Percentiles rank a stretch among this genome's conserved stretches.
Evolutionary conservation across 2,797 vertebrate genomes (phyloP).

Genomic region (Scarus forsteni): DNA sequence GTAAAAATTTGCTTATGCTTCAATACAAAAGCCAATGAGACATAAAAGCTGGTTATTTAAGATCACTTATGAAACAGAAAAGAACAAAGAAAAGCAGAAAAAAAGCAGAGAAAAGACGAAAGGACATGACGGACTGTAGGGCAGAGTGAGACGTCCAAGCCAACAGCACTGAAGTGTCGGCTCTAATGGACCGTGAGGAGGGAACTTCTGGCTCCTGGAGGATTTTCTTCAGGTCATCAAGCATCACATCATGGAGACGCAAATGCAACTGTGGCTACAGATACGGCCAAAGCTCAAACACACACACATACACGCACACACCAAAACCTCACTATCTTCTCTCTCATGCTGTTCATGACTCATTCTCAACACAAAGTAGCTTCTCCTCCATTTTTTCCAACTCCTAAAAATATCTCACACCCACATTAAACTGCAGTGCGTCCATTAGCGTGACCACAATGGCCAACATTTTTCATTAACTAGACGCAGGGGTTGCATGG

Average conservation of each 20-base stretch:
- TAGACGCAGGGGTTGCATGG: no score
- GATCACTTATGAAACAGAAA: not conserved
- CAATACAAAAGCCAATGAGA: not conserved
- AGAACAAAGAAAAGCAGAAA: not conserved
- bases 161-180: slow-evolving; percentile 45
- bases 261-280: slow-evolving; percentile 38
- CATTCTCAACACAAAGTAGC: slow-evolving; percentile 1
- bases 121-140: slow-evolving; percentile 25
- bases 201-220: slow-evolving; percentile 62
- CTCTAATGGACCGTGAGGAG: slow-evolving; percentile 68
- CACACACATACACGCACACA: slow-evolving; percentile 12
- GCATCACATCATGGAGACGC: slow-evolving; percentile 67
- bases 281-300: slow-evolving; percentile 15
- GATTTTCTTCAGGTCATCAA: slow-evolving; percentile 76
- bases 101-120: slow-evolving; percentile 12
- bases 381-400: slow-evolving; percentile 1
- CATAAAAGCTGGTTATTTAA: not conserved
- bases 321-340: slow-evolving; percentile 6
- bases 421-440: not conserved
- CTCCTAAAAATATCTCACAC: not conserved
- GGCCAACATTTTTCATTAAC: not conserved
- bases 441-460: not conserved
- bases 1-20: no score
- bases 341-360: slow-evolving; percentile 15
- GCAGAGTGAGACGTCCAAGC: slow-evolving; percentile 48